A percentile compares a stretch with the other conserved stretches of the same genome.
Conservation (phyloP, 2,797 vertebrate species). For the Muraenolepis orangiensis region DNA sequence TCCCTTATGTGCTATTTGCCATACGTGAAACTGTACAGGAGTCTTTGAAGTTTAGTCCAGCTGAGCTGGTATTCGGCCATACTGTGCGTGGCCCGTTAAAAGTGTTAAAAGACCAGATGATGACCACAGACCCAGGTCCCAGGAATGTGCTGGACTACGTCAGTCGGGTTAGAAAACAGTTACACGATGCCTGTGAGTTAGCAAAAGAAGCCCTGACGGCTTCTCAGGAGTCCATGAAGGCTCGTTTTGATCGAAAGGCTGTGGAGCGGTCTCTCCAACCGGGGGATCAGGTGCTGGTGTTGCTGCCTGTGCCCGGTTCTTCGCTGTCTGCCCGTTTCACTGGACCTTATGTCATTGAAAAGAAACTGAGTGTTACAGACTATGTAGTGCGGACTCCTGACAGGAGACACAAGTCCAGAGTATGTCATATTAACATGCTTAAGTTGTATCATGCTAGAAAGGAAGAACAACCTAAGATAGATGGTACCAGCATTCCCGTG, state of each 20-base stretch:
- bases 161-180: not conserved
- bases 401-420: not conserved
- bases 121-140: not conserved
- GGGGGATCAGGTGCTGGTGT: conserved; percentile 6
- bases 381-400: conserved; percentile 13
- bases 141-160: conserved; percentile 1
- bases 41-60: conserved; percentile 2
- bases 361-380: not conserved
- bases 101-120: not conserved
- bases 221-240: not conserved
- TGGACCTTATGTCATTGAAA: not conserved
- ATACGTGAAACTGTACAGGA: not conserved
- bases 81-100: not conserved
- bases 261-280: not conserved
- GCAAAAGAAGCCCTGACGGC: not conserved
- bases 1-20: not conserved
- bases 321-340: not conserved
- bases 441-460: not conserved
- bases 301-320: conserved; percentile 8
- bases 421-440: conserved; percentile 12
- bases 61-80: conserved; percentile 6
- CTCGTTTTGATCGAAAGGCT: not conserved
- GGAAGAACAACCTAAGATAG: no score
- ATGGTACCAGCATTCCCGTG: no score
- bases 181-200: not conserved